Percentiles rank a stretch among this genome's conserved stretches.
Conservation (phyloP, 1,140 invertebrate species). For the Zophobas morio region DNA sequence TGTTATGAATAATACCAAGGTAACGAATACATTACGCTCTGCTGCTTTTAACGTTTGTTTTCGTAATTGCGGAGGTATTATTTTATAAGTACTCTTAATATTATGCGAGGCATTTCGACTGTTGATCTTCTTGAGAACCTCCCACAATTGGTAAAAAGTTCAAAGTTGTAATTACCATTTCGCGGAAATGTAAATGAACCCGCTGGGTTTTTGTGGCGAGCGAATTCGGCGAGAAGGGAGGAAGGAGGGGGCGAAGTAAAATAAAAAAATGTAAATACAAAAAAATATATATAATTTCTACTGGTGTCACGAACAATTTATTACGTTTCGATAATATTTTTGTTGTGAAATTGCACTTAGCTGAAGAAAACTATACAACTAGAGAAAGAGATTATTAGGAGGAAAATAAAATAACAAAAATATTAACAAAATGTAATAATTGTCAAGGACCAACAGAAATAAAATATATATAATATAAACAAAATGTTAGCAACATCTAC, state of each 20-base stretch:
- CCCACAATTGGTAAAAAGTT: slow-evolving; percentile 34
- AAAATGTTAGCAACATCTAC: slow-evolving; percentile 64
- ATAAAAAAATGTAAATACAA: slow-evolving; percentile 55
- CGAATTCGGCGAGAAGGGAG: not conserved
- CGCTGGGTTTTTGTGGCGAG: not conserved
- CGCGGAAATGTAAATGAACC: slow-evolving; percentile 34
- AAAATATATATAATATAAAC: slow-evolving; percentile 65
- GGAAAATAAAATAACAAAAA: slow-evolving; percentile 61
- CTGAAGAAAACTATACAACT: slow-evolving; percentile 59
- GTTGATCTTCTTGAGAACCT: slow-evolving; percentile 29
- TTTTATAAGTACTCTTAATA: slow-evolving; percentile 38
- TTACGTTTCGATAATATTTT: slow-evolving; percentile 61
- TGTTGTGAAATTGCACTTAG: slow-evolving; percentile 62
- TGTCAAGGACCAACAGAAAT: slow-evolving; percentile 64
- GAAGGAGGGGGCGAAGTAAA: slow-evolving; percentile 11
- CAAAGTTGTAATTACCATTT: slow-evolving; percentile 32
- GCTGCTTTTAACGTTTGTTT: slow-evolving; percentile 38
- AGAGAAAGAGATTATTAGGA: slow-evolving; percentile 55
- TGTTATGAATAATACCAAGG: slow-evolving; percentile 46
- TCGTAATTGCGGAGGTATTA: slow-evolving; percentile 23
- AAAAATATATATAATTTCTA: slow-evolving; percentile 65
- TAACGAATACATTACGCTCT: slow-evolving; percentile 45
- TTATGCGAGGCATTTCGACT: slow-evolving; percentile 34
- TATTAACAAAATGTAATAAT: slow-evolving; percentile 61
- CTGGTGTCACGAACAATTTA: slow-evolving; percentile 61